Conservation (phyloP, 2,797 vertebrate genomes). For the Hypotaenidia philippensis region DNA sequence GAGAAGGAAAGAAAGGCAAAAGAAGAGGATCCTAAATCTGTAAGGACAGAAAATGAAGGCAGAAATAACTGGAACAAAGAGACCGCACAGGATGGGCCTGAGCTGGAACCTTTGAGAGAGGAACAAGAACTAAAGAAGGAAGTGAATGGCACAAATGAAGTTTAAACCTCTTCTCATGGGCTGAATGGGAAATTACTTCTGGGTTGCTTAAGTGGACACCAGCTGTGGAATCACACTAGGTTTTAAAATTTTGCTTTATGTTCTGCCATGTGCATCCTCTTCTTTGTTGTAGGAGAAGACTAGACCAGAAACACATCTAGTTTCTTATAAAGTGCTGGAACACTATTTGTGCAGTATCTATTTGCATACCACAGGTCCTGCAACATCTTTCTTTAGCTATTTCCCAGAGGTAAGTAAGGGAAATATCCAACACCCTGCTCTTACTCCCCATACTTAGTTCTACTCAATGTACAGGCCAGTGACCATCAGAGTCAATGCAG, state of each 20-base stretch:
- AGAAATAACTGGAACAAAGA: slow-evolving; percentile 46
- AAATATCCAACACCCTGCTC: neutral
- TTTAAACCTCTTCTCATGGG: neutral
- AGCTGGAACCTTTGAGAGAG: slow-evolving; percentile 12
- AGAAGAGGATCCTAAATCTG: slow-evolving; percentile 7
- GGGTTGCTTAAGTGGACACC: neutral
- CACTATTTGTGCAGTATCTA: neutral
- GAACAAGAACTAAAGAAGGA: slow-evolving; percentile 37
- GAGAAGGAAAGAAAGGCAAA: slow-evolving; percentile 22
- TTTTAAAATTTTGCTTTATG: neutral
- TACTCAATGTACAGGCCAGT: neutral
- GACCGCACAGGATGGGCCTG: neutral
- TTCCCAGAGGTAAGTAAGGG: neutral
- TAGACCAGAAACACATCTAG: neutral
- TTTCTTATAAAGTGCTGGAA: neutral
- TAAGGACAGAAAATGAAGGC: slow-evolving; percentile 61
- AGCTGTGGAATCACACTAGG: slow-evolving; percentile 20
- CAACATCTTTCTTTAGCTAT: neutral
- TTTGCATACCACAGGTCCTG: neutral
- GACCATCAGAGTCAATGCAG: neutral
- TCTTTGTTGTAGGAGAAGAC: neutral
- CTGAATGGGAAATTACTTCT: neutral
- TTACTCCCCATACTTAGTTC: neutral
- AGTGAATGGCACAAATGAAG: slow-evolving; percentile 31
- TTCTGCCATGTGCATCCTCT: neutral